phyloP scores from a whole-genome alignment of 2,888 invertebrate genomes.

The Gymnoscelis rufifasciata region DNA sequence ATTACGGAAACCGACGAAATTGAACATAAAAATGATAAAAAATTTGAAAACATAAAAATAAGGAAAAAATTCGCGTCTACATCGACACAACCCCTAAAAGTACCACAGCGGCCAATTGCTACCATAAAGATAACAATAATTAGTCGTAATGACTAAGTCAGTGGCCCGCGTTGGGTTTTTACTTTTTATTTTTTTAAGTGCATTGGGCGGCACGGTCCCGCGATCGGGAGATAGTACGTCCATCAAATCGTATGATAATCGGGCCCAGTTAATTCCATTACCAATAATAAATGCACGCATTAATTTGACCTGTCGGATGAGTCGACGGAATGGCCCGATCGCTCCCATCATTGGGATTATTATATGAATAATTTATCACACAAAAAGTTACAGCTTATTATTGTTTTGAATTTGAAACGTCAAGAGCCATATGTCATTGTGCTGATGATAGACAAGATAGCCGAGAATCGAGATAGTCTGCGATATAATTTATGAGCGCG shows the following conservation, averaged over 20 bases:
- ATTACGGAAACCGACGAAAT: conserved; percentile 46
- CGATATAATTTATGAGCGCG: conserved; percentile 43
- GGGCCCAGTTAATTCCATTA: conserved; percentile 77
- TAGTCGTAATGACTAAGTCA: conserved; percentile 71
- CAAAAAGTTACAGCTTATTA: conserved; percentile 59
- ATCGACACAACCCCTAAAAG: conserved; percentile 59
- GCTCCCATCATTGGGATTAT: conserved; percentile 75
- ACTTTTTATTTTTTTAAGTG: conserved; percentile 59
- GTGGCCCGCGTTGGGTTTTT: conserved; percentile 43
- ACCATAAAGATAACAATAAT: conserved; percentile 78
- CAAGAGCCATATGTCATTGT: conserved; percentile 55
- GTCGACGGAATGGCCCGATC: conserved; percentile 65
- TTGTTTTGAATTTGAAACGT: conserved; percentile 70
- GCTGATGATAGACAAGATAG: conserved; percentile 51
- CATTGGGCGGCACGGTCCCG: conserved; percentile 62
- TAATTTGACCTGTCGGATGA: conserved; percentile 77
- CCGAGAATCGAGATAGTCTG: conserved; percentile 28
- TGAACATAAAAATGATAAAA: conserved; percentile 28
- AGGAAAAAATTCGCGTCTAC: conserved; percentile 61
- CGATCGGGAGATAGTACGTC: conserved; percentile 73
- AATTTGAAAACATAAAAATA: conserved; percentile 51
- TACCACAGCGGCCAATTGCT: conserved; percentile 66
- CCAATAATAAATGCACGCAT: conserved; percentile 79
- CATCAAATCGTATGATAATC: conserved; percentile 79
- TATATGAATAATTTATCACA: conserved; percentile 77